Base-by-base conservation (phyloP, 2,797 vertebrate species). In the Ataeniobius toweri region DNA sequence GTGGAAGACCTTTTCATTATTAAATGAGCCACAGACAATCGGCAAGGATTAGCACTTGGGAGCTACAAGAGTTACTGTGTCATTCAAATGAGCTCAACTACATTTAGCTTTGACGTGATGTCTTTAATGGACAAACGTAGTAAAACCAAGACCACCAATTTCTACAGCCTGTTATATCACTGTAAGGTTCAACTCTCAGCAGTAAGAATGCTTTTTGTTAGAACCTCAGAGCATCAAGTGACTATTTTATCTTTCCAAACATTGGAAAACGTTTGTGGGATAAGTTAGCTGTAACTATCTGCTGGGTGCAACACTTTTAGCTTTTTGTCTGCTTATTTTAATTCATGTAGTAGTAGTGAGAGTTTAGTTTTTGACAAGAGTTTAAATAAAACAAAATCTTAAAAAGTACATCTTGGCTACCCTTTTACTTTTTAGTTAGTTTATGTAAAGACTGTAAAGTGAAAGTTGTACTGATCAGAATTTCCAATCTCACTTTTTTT, bases 11-110 rank as follows among this genome's bases (percentile, higher is more conserved):
- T 84, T 90, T 94, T 93, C 90, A 91, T 31, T 90, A 85, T 87
- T 90, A 91, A 92, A 93, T 92, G 89, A 93, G 90, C 84, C 9
- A 22, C 81, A 83, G 79, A 82, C 88, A 91, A 89, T 92, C 79
- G 86, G 85, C 83, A 80, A 75, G 83, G 85, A 89, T 94, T 91
- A 91, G 87, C 89, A 88, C 81, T 72, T 65, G 50, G 85, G 68
- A 80, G 78, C 82, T 69, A 90, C 86, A 78, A 77, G 79, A 71
- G 81, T 78, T 75, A 59, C 80, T 68, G 59, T 70, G 81, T 74
- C 56, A 85, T 92, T 91, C 63, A 90, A 90, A 93, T 83, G 12
- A 84, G 65, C 50, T 73, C 61, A 53, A 58, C 75, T 53, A 83
- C 86, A 83, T 89, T 87, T 80, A 81, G 61, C 71, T 22, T 84